Conservation (phyloP, 2,797 vertebrate genomes). For the Oreochromis grahami region DNA sequence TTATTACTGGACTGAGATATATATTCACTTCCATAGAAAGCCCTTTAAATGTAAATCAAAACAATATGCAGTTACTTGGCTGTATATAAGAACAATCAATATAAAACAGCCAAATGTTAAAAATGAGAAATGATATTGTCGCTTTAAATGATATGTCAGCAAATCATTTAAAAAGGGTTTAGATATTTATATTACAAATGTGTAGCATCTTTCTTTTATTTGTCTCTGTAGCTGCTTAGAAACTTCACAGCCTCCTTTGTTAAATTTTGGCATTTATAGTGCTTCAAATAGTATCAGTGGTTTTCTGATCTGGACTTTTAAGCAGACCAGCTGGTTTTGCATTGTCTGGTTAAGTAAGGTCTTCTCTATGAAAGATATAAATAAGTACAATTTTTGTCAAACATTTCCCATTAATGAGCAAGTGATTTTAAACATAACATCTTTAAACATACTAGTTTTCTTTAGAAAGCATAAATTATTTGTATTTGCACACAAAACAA, state of each 20-base stretch:
- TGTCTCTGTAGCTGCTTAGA: not conserved
- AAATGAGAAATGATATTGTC: not conserved
- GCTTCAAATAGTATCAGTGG: not conserved
- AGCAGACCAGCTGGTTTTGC: not conserved
- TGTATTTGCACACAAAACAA: no score
- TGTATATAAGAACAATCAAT: not conserved
- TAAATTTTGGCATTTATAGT: not conserved
- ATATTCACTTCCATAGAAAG: not conserved
- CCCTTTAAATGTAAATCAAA: not conserved
- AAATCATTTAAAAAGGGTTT: not conserved
- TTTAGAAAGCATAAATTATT: no score
- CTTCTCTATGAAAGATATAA: not conserved
- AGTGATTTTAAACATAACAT: not conserved
- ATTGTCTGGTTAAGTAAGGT: not conserved
- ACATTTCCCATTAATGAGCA: not conserved
- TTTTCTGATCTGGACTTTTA: not conserved
- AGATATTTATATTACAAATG: not conserved
- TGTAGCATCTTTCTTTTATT: not conserved
- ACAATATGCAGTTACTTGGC: not conserved
- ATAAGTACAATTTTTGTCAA: not conserved
- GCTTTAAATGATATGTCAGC: not conserved
- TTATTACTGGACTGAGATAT: not conserved
- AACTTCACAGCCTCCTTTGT: not conserved
- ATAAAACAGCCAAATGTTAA: not conserved
- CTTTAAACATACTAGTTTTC: no score